Base-by-base conservation (phyloP, 2,888 invertebrate species). In the Podabrus alpinus region DNA sequence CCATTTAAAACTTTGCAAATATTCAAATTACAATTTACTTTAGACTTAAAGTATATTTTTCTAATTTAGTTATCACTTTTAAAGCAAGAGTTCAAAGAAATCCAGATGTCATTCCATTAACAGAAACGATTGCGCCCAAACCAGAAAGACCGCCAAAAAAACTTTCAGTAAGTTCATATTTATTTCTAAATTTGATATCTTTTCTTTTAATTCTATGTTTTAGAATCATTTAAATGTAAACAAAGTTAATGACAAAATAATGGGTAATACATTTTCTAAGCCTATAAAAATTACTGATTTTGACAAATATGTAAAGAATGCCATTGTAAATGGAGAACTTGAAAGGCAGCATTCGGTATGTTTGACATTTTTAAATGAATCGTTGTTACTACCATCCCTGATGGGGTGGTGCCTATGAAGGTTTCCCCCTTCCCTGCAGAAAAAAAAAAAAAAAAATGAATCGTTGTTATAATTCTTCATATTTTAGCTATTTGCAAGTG, bases 401-500 rank as follows among this genome's bases (percentile, higher is more conserved):
- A n/a, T n/a, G n/a, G n/a, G n/a, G n/a, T n/a, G n/a, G n/a, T n/a
- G n/a, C n/a, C n/a, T n/a, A n/a, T n/a, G n/a, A n/a, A n/a, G n/a
- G n/a, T n/a, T n/a, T n/a, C n/a, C n/a, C n/a, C n/a, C n/a, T n/a
- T n/a, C n/a, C n/a, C n/a, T n/a, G n/a, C n/a, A n/a, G n/a, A n/a
- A n/a, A n/a, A n/a, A n/a, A n/a, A n/a, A n/a, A n/a, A n/a, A n/a
- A n/a, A n/a, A n/a, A n/a, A n/a, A n/a, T 59, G 60, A 15, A 60
- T 69, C 15, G n/a, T 45, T 13, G 7, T 15, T 15, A 60, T 16
- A 15, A 45, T 29, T 59, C 15, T 19, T 17, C 10, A 69, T 21
- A n/a, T 79, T 77, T 70, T 66, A 89, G 88, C 78, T 85, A 3
- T 86, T 89, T 77, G 84, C 86, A 16, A 81, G 86, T 71, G 89